Evolutionary conservation across 2,797 vertebrate species (phyloP), one percentile per base, ranked within the genome.

Genomic region (Apogon talboti): DNA sequence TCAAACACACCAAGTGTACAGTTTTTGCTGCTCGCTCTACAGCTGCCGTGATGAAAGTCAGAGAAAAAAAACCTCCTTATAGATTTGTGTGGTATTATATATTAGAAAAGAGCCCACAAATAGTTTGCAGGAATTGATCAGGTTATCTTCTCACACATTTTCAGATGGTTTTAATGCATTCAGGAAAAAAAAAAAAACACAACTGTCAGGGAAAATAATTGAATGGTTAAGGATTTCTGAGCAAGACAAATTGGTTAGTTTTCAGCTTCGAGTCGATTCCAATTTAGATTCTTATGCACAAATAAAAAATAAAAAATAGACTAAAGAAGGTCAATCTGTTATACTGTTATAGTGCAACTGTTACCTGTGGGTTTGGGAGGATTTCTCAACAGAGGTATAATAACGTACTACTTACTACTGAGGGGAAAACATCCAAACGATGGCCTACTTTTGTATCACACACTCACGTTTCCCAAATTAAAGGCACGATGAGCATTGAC

Each of bases 321-420:
- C 18, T 53, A 58, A 37, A 68, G 24, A 51, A 68, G 44, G 55
- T 58, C 38, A 53, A 24, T 12, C 3, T 28, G 6, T 5, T 5
- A 28, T 28, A 28, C 24, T 4, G 24, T 28, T 28, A 28, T 28
- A 28, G 24, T 28, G 4, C 6, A 28, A 28, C 24, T 5, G 24
- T 28, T 28, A 28, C 13, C 24, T n/a, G 19, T 19, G 37, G 13
- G 3, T 56, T 48, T 19, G 9, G 24, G 24, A 28, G 24, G 6
- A 28, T 28, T 28, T 28, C 24, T 28, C 24, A 28, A 2, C 4
- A 28, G 24, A 28, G 24, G 6, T 6, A 28, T 6, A 28, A 3
- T 28, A 28, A 28, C 24, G 4, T 28, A 28, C 24, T 28, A 28
- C 24, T 28, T 28, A 28, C 24, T 28, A 28, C 24, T 28, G 19